A percentile compares a stretch with the other conserved stretches of the same genome.
Evolutionary conservation across 2,113 vertebrate species (phyloP).

Genomic region (Tetrax tetrax): DNA sequence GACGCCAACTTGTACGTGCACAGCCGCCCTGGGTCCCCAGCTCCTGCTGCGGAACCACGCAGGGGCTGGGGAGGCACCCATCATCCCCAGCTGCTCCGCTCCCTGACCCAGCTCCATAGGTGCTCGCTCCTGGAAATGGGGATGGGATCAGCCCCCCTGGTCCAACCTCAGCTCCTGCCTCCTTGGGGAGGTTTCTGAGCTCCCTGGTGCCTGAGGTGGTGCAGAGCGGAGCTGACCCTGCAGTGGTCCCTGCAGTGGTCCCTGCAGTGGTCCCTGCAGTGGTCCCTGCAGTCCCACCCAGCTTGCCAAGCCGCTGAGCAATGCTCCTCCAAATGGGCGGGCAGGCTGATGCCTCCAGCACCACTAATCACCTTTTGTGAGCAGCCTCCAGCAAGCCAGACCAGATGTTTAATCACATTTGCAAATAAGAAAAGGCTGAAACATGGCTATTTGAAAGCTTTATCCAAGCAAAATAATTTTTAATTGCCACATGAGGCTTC

Average conservation of each 20-base stretch:
- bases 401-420: background rate
- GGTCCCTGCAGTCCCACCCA: too few relatives aligned
- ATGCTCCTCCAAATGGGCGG: background rate
- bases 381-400: background rate
- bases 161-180: background rate
- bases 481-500: background rate
- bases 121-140: background rate
- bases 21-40: background rate
- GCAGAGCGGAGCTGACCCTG: background rate
- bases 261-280: too few relatives aligned
- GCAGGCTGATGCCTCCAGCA: background rate
- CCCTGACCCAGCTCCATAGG: background rate
- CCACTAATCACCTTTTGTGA: background rate
- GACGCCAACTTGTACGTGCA: background rate
- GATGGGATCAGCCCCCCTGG: background rate
- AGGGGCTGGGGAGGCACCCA: background rate
- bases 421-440: background rate
- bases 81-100: background rate
- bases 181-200: background rate
- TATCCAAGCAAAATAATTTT: background rate
- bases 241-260: too few relatives aligned
- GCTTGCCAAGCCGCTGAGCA: background rate
- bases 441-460: background rate
- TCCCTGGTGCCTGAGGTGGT: background rate
- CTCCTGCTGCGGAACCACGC: rapidly evolving